Conservation (phyloP, 2,113 vertebrate species). For the Uria lomvia region DNA sequence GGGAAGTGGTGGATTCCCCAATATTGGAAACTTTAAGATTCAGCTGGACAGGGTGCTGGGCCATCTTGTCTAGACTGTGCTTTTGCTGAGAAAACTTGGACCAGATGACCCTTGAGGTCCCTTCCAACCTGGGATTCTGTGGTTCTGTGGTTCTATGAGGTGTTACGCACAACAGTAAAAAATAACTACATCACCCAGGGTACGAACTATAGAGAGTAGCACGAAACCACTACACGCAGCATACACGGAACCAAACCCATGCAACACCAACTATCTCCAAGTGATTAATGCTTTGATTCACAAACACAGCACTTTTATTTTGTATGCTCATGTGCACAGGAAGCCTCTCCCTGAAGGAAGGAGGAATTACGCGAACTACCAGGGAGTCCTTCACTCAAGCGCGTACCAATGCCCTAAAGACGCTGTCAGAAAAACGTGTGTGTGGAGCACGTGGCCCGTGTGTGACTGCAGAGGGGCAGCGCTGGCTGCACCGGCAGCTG, state of each 20-base stretch:
- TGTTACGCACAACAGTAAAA: accelerated
- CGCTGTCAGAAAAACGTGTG: not conserved
- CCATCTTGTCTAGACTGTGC: not conserved
- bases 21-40: not conserved
- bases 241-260: not conserved
- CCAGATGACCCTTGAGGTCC: not conserved
- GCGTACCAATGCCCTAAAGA: not conserved
- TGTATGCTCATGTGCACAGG: not conserved
- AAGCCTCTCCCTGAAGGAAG: not conserved
- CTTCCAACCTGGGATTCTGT: not conserved
- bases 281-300: not conserved
- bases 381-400: not conserved
- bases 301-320: not conserved
- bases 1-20: not conserved
- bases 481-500: not conserved
- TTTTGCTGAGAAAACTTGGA: not conserved
- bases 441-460: not conserved
- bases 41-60: not conserved
- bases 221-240: accelerated
- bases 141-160: not conserved
- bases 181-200: too few species aligned
- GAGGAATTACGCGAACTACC: not conserved
- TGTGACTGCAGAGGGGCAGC: not conserved
- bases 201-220: accelerated
- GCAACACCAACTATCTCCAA: not conserved